Conservation (phyloP, 2,888 invertebrate species). For the Lasioglossum figueresi region DNA sequence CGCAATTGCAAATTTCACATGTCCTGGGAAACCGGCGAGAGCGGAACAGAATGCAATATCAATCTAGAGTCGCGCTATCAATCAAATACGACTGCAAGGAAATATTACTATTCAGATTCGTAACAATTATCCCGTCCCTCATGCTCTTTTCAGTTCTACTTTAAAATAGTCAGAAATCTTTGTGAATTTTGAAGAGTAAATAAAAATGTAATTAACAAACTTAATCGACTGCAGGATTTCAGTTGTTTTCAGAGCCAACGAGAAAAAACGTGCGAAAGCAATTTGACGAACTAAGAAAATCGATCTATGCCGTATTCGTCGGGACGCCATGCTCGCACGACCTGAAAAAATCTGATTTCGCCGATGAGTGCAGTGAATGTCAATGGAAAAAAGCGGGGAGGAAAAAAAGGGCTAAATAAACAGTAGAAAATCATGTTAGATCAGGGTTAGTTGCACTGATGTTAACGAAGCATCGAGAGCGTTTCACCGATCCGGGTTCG, state of each 20-base stretch:
- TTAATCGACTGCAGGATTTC: background rate
- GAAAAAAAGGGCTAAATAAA: conserved; percentile 46
- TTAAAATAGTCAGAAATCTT: background rate
- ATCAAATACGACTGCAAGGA: background rate
- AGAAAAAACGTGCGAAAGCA: background rate
- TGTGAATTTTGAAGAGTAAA: background rate
- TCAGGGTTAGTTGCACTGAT: conserved; percentile 51
- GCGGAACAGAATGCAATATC: background rate
- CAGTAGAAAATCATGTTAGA: conserved; percentile 42
- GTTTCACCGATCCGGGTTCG: conserved; percentile 40
- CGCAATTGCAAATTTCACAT: conserved; percentile 10
- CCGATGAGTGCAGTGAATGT: conserved; percentile 23
- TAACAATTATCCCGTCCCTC: background rate
- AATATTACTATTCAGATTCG: background rate
- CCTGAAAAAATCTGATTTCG: conserved; percentile 10
- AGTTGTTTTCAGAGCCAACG: background rate
- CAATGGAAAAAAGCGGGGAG: background rate
- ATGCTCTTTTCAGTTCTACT: background rate
- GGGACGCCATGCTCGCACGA: background rate
- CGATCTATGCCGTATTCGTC: background rate
- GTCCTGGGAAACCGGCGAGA: background rate
- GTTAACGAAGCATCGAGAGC: conserved; percentile 53
- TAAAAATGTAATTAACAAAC: too few relatives aligned
- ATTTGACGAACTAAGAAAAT: background rate
- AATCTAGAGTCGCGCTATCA: background rate